phyloP scores from a whole-genome alignment of 2,797 vertebrate genomes.

The Pempheris klunzingeri region DNA sequence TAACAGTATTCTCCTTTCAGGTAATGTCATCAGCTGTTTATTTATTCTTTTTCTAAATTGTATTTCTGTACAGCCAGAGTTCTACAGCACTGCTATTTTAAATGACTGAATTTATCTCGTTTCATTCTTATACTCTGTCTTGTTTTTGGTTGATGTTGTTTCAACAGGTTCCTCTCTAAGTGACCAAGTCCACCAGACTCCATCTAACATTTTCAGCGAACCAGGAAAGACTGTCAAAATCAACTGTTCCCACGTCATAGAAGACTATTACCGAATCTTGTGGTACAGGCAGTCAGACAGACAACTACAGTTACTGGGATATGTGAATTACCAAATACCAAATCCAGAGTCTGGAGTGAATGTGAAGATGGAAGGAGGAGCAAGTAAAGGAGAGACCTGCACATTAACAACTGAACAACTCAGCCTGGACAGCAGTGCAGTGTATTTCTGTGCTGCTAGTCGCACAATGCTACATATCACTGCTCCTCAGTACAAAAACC shows the following conservation, averaged over 20 bases:
- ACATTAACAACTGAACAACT: slow-evolving; percentile 37
- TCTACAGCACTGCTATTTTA: background rate
- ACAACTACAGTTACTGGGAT: slow-evolving; percentile 60
- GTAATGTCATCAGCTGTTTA: too few species aligned
- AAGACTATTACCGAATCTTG: slow-evolving; percentile 34
- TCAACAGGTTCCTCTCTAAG: slow-evolving; percentile 12
- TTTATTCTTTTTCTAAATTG: too few species aligned
- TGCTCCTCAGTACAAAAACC: too few species aligned
- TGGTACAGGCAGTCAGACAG: slow-evolving; percentile 68
- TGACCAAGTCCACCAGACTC: slow-evolving; percentile 52
- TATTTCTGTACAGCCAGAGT: too few species aligned
- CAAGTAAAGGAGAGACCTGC: slow-evolving; percentile 22
- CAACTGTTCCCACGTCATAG: slow-evolving; percentile 52
- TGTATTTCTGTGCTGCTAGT: slow-evolving; percentile 73
- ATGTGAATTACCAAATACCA: too few species aligned
- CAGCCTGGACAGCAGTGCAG: slow-evolving; percentile 27
- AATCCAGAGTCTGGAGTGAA: background rate
- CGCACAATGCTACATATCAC: slow-evolving; percentile 52
- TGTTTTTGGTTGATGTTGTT: background rate
- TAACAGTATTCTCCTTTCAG: background rate
- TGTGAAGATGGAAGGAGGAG: slow-evolving; percentile 36
- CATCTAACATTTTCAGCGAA: slow-evolving; percentile 29
- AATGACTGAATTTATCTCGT: background rate
- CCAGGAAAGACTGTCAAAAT: slow-evolving; percentile 11
- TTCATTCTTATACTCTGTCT: background rate